Evolutionary conservation across 2,888 invertebrate genomes (phyloP), one percentile per base, ranked within the genome.

Genomic region (Limenitis camilla): DNA sequence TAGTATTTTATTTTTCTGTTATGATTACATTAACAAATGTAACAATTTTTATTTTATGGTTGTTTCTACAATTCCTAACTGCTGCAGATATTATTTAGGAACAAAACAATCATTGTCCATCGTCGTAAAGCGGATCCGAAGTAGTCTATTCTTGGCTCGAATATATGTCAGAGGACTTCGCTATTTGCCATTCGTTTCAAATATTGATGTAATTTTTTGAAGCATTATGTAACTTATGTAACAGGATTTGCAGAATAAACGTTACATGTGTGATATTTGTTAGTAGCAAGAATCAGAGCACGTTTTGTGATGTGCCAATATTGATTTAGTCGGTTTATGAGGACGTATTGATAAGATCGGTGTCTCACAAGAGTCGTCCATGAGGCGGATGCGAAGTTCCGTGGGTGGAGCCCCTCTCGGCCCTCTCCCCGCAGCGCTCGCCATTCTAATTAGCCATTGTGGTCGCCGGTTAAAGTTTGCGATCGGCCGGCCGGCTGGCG

Each of bases 391-490:
- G 76, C 82, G 72, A 78, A 81, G 84, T 78, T 76, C 72, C 75
- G 85, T 85, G 84, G 86, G 86, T 79, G 83, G 77, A 78, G 72
- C 72, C 73, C 68, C 72, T 72, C 67, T 71, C 69, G 58, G 72
- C 71, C 74, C 81, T 69, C 77, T 54, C 74, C 72, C 68, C 77
- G 65, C 68, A 67, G 71, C 68, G 68, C 76, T 82, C 76, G 82
- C 82, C 84, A 85, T 87, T 85, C 86, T 85, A 87, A 87, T 85
- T 84, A 86, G 81, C 80, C 78, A 85, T 86, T 84, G 86, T 85
- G 83, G 81, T 78, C 72, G 79, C 69, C 70, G 73, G 78, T 77
- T 73, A 71, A 78, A 80, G 74, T 81, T 82, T 78, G 82, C 78
- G 76, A 72, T 71, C 72, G 72, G 74, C 78, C 75, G 78, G 78